Base-by-base conservation (phyloP, 2,888 invertebrate genomes). In the Sinotaia quadrata region DNA sequence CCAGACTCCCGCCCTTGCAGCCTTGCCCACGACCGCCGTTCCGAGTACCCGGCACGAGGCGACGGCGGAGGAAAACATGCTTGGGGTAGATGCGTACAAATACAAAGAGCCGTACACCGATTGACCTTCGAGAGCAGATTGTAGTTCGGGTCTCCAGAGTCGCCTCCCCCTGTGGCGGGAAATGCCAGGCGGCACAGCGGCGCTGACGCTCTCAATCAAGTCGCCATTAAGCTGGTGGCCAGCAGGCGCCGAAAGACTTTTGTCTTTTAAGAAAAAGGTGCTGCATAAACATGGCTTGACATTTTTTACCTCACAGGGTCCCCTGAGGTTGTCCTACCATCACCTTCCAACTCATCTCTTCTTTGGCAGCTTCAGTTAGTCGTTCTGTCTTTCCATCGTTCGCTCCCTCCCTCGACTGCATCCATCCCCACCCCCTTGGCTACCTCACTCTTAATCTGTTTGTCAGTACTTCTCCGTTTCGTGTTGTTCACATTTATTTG, bases 171-270 rank as follows among this genome's bases (percentile, higher is more conserved):
- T 37, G 44, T 65, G 56, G 41, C 65, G 65, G 63, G 65, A 65
- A 65, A 65, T 65, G 65, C 56, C 65, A 65, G 65, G 65, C 65
- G 65, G 65, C 65, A 31, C 37, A 47, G 27, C 47, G 65, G 65
- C 65, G 65, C 65, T 63, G 56, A 47, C 15, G 65, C 41, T 29
- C 41, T 56, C 65, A 31, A 65, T 65, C 65, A 65, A 65, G 56
- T 56, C 27, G 65, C 65, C 65, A 65, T 65, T 65, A 65, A 12
- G 18, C 21, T 21, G 65, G n/a, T 65, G 65, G 65, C 52, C 56
- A 44, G 29, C 65, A 65, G 56, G 56, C 65, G 44, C n/a, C 44
- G 56, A 33, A 24, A 18, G 31, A 49, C 61, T 33, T 49, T 37
- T 37, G 60, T 47, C 41, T 47, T 60, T 24, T 12, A 36, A 12